Evolutionary conservation across 2,888 invertebrate species (phyloP).

Genomic region (Leptopilina myrica): DNA sequence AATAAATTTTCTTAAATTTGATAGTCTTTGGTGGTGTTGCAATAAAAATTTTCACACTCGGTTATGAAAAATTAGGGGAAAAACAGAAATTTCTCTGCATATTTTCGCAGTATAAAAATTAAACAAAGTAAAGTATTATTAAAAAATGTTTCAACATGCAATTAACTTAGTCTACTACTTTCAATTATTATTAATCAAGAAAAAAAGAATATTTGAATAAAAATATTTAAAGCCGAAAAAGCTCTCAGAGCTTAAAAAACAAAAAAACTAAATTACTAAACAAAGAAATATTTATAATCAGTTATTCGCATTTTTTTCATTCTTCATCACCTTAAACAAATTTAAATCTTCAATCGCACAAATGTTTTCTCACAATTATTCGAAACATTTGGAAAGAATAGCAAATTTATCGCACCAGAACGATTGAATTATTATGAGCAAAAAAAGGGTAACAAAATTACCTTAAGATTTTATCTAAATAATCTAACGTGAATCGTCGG

Average conservation of each 20-base stretch:
- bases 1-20: not conserved
- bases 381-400: not conserved
- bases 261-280: not conserved
- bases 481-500: not conserved
- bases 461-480: not conserved
- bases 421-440: not conserved
- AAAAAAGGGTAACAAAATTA: not conserved
- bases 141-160: too few species aligned
- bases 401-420: not conserved
- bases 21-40: not conserved
- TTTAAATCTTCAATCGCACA: too few species aligned
- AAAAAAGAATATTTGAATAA: not conserved
- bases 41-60: not conserved
- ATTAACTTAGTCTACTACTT: too few species aligned
- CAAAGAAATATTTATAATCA: not conserved
- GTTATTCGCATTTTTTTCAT: not conserved
- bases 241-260: not conserved
- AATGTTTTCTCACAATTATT: not conserved
- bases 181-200: not conserved
- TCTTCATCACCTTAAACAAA: not conserved
- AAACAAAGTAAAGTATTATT: not conserved
- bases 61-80: not conserved
- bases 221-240: not conserved
- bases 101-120: not conserved
- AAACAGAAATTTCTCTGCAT: too few species aligned